These are phyloP conservation scores for Neogobius melanostomus DNA, from an alignment of 2,113 vertebrate species.

Conservation along the genomic window DNA sequence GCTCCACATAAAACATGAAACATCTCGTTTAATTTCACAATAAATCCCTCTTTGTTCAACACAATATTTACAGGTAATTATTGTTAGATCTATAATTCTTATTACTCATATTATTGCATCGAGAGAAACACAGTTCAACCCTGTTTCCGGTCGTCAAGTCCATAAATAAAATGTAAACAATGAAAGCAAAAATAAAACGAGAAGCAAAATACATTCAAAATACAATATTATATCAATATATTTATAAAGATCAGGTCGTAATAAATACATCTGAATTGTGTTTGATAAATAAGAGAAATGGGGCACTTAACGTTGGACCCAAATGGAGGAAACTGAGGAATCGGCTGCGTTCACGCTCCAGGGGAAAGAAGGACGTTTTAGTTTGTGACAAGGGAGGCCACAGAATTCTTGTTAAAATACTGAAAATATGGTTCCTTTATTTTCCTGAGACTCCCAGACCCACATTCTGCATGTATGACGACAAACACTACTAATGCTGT, in stretches of 20 bases:
- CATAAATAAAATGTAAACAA: conserved; percentile 48
- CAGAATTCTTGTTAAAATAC: too few species aligned
- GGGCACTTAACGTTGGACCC: conserved; percentile 26
- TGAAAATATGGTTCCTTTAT: too few species aligned
- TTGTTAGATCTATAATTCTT: conserved; percentile 18
- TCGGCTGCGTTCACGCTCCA: conserved; percentile 11
- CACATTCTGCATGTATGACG: too few species aligned
- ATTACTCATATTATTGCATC: conserved; percentile 73
- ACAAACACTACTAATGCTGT: too few species aligned
- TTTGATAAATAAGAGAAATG: conserved; percentile 2
- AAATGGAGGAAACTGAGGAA: conserved; percentile 6
- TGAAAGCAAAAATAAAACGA: background rate
- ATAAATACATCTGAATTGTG: conserved; percentile 39
- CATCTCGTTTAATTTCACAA: conserved; percentile 37
- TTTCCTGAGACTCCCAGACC: too few species aligned
- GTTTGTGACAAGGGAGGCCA: background rate
- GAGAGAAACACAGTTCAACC: conserved; percentile 56
- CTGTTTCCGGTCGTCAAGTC: conserved; percentile 54
- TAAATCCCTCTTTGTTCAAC: conserved; percentile 43
- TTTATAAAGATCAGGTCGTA: conserved; percentile 20
- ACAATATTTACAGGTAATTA: conserved; percentile 56
- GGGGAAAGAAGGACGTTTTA: background rate
- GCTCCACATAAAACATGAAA: background rate
- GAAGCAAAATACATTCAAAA: conserved; percentile 54
- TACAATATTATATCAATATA: conserved; percentile 31